Evolutionary conservation across 1,140 invertebrate species (phyloP), one percentile per base, ranked within the genome.

Genomic region (Eupeodes corollae): DNA sequence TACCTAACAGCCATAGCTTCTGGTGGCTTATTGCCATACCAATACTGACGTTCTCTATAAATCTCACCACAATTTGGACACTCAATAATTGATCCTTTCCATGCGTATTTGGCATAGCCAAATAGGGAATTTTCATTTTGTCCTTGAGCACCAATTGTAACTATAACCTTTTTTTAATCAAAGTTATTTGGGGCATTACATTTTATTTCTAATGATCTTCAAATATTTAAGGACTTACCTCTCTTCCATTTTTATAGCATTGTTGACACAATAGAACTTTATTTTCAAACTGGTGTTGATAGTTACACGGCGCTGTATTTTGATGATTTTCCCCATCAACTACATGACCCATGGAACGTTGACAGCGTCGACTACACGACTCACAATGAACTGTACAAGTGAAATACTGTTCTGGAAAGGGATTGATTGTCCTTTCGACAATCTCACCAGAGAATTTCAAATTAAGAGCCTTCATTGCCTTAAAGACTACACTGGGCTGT

Each of bases 31-130:
- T 91, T 91, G 2, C 87, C 86, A 66, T 83, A 90, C 88, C 88
- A 92, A 61, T 84, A 84, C 57, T 90, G 80, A 10, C 86, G 73
- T 61, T 84, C 86, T 39, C 83, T 72, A 62, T 86, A 89, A 49
- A 90, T 88, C 53, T 89, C 79, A 2, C 88, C 87, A 71, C 86
- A 90, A 52, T 79, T 75, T 33, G 76, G 75, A 70, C 88, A 92
- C 55, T 90, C 84, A 32, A 91, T 78, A 2, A 86, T 78, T 63
- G 84, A 85, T 58, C 86, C 86, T 35, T 83, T 80, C 85, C 84
- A 90, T 2, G 84, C 82, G 64, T 84, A 88, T 57, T 80, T 85
- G 2, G 83, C 80, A 15, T 86, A 59, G 21, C 82, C 82, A 32
- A 82, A 73, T 80, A 79, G 84, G 14, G 80, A 77, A 50, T 73